Evolutionary conservation across 2,888 invertebrate species (phyloP), one percentile per base, ranked within the genome.

Genomic region (Dolichomitus sp.): DNA sequence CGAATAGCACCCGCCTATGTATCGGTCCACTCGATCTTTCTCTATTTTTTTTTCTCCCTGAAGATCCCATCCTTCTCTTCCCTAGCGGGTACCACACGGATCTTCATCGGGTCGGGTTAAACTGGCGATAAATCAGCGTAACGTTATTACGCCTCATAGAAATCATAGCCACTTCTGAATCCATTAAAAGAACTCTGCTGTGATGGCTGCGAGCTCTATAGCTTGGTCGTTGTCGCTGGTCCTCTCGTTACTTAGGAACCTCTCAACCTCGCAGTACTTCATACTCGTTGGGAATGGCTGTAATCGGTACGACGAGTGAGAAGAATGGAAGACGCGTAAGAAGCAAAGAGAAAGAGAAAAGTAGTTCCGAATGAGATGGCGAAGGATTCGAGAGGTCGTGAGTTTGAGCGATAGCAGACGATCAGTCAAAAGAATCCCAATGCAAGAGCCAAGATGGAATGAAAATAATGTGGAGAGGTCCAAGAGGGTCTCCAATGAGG

Each of bases 71-170:
- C 66, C 50, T 48, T 48, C 76, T 72, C 75, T 80, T 59, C 54
- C 45, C 54, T 81, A 54, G 23, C 66, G 33, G 19, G 7, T 11
- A 17, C 59, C 37, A 30, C 57, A 33, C 17, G 78, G 61, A 81
- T 78, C 73, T 78, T 65, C 81, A 81, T 81, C 85, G 76, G 84
- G 84, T 87, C 87, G 65, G 88, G 90, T 90, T 89, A 89, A 90
- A 90, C 86, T 86, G 86, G 85, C 87, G 87, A 90, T 91, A 92
- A 92, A 92, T 92, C 91, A 92, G 88, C 86, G 88, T 88, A 87
- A 87, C 87, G 89, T 90, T 91, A 90, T 91, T 91, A 89, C 89
- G 86, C 65, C 89, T 89, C 89, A 87, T 89, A 88, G 89, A 89
- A 89, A 90, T 88, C 89, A 87, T 89, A 86, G 88, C 85, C 89